Conservation (phyloP, 2,113 vertebrate species). For the Galbula dea region DNA sequence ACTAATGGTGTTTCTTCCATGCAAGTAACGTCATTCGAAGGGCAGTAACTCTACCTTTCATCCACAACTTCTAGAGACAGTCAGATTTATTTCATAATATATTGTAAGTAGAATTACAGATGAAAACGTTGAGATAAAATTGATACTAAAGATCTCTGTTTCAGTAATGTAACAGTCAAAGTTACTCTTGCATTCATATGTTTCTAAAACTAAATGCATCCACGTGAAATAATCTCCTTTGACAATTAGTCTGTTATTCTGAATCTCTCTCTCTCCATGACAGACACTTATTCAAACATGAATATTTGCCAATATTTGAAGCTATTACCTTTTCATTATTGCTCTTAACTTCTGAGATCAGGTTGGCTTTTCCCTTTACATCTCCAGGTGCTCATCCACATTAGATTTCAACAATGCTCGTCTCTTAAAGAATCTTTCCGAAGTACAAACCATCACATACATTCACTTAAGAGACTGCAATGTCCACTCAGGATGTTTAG, state of each 20-base stretch:
- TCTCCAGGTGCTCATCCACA: not conserved
- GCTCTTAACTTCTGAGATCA: not conserved
- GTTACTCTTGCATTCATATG: not conserved
- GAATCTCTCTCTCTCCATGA: not conserved
- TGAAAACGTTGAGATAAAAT: not conserved
- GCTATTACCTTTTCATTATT: not conserved
- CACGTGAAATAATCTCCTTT: not conserved
- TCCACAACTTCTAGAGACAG: not conserved
- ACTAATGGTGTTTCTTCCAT: not conserved
- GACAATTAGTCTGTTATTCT: not conserved
- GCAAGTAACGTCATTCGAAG: not conserved
- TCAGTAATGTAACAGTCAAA: not conserved
- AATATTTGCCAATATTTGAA: not conserved
- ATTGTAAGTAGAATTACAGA: not conserved
- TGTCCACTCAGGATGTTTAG: not conserved
- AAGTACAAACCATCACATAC: not conserved
- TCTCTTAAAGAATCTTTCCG: too few species aligned
- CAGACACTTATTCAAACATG: not conserved
- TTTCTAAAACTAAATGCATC: not conserved
- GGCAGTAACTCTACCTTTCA: not conserved
- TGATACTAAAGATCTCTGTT: not conserved
- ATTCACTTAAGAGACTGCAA: not conserved
- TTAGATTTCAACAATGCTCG: not conserved
- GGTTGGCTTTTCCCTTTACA: not conserved
- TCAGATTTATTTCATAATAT: not conserved